Evolutionary conservation across 1,140 invertebrate species (phyloP).

Genomic region (Drosophila kohkoa): DNA sequence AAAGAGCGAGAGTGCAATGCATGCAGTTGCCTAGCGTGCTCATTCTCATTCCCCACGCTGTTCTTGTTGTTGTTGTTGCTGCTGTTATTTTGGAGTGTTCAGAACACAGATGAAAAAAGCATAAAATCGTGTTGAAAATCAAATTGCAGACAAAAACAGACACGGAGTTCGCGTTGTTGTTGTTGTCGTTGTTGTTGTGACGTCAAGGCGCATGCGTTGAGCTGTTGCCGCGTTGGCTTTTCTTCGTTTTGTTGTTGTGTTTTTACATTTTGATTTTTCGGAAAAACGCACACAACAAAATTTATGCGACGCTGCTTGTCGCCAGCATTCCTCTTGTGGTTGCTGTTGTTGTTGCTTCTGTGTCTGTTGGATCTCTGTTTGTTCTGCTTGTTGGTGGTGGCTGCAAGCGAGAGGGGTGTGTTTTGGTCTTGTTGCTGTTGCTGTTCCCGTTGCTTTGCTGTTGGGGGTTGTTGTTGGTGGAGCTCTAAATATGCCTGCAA

Average conservation of each 20-base stretch:
- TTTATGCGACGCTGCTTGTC: conserved; percentile 53
- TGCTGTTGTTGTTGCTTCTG: conserved; percentile 17
- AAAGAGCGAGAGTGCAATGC: conserved; percentile 55
- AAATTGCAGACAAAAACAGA: conserved; percentile 70
- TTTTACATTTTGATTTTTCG: conserved; percentile 61
- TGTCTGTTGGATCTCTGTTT: conserved; percentile 31
- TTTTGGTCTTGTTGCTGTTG: conserved; percentile 38
- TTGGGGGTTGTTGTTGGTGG: conserved; percentile 68
- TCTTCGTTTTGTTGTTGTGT: conserved; percentile 51
- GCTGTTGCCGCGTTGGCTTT: conserved; percentile 61
- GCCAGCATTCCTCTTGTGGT: conserved; percentile 1
- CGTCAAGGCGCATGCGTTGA: conserved; percentile 74
- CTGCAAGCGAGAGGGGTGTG: conserved; percentile 66
- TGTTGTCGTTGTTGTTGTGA: conserved; percentile 52
- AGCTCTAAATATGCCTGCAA: conserved; percentile 28
- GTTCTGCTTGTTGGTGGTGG: conserved; percentile 31
- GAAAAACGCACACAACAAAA: conserved; percentile 55
- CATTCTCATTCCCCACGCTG: conserved; percentile 6
- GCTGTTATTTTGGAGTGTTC: conserved; percentile 60
- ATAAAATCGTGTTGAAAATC: conserved; percentile 72
- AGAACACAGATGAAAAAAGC: conserved; percentile 67
- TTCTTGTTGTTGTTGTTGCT: conserved; percentile 30
- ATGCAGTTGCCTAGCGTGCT: conserved; percentile 69
- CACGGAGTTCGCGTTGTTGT: conserved; percentile 34
- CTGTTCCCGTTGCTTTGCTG: conserved; percentile 34